A percentile compares a stretch with the other conserved stretches of the same genome.
These are phyloP conservation scores for Piscicola geometra DNA, from an alignment of 2,888 invertebrate genomes.

Conservation along the genomic window DNA sequence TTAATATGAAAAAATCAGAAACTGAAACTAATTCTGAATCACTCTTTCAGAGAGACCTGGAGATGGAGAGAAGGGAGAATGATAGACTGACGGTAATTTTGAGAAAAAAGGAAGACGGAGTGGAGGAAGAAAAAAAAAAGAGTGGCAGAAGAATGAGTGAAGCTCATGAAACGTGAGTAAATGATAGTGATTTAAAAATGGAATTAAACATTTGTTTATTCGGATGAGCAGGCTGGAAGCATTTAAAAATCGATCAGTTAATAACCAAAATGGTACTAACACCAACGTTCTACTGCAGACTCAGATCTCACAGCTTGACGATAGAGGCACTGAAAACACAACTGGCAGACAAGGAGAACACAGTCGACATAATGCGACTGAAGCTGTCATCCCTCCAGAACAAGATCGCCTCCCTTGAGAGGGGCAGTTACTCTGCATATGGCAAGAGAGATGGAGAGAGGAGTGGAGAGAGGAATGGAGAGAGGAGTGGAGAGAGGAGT, in stretches of 20 bases:
- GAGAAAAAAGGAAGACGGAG: neutral
- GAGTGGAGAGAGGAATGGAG: neutral
- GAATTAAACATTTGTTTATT: too few relatives aligned
- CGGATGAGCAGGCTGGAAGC: too few relatives aligned
- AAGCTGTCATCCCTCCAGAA: constrained; percentile 21
- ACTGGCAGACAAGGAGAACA: constrained; percentile 24
- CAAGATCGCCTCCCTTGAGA: neutral
- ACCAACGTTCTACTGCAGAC: too few relatives aligned
- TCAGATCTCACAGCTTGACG: neutral
- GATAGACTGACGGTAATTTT: neutral
- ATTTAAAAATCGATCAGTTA: too few relatives aligned
- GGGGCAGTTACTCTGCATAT: too few relatives aligned
- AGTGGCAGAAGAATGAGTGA: constrained; percentile 9
- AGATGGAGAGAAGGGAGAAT: neutral
- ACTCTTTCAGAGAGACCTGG: constrained; percentile 5
- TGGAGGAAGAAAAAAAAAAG: neutral
- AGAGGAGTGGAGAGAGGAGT: constrained; percentile 7
- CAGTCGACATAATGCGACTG: neutral
- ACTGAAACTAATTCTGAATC: too few relatives aligned
- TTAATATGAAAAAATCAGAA: too few relatives aligned
- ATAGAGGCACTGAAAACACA: constrained; percentile 17
- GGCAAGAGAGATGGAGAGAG: constrained; percentile 3
- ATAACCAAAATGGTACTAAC: too few relatives aligned
- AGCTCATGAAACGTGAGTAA: neutral
- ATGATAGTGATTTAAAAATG: too few relatives aligned